These are phyloP conservation scores for Thymelicus acteon DNA, from an alignment of 2,888 invertebrate genomes.

Conservation along the genomic window DNA sequence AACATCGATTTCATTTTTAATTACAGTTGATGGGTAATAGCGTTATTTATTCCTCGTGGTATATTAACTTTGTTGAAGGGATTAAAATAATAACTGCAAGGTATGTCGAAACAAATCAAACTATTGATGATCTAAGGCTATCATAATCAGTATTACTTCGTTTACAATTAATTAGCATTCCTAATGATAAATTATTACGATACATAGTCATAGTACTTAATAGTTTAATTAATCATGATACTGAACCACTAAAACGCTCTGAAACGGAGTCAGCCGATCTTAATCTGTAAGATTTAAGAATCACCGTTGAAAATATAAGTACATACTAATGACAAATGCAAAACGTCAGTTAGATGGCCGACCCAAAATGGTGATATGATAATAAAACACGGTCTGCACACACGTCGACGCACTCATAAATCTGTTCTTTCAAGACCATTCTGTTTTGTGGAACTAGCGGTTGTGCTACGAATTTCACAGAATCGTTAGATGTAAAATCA, in stretches of 20 bases:
- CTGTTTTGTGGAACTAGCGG: conserved; percentile 54
- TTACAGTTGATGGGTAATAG: neutral
- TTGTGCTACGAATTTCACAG: conserved; percentile 36
- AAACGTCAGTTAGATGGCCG: conserved; percentile 43
- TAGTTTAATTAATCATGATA: no score
- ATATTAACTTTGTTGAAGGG: neutral
- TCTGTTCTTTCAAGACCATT: conserved; percentile 65
- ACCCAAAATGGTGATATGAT: conserved; percentile 60
- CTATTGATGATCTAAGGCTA: neutral
- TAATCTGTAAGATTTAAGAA: no score
- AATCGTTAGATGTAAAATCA: conserved; percentile 23
- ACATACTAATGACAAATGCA: conserved; percentile 23
- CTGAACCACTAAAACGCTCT: no score
- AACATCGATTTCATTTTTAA: conserved; percentile 3
- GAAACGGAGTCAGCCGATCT: no score
- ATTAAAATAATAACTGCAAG: neutral
- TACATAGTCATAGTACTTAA: no score
- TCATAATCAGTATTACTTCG: neutral
- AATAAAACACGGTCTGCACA: conserved; percentile 58
- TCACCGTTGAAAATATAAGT: no score
- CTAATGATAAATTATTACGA: no score
- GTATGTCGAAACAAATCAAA: neutral
- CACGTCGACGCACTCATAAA: conserved; percentile 67
- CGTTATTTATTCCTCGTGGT: neutral
- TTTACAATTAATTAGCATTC: no score